Evolutionary conservation across 2,888 invertebrate species (phyloP).

Genomic region (Carabus problematicus): DNA sequence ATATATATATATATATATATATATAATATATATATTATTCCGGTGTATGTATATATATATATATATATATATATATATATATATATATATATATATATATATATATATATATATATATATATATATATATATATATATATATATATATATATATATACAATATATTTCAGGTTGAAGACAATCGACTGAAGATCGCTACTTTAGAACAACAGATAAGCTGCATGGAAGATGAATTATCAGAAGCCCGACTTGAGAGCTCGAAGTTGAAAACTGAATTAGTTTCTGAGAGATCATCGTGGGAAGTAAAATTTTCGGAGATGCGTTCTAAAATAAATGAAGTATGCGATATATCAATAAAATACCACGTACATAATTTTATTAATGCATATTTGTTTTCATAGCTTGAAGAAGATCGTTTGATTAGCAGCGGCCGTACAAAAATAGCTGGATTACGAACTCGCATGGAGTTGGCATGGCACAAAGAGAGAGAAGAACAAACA

Average conservation of each 20-base stretch:
- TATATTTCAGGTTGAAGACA: slow-evolving; percentile 70
- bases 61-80: too few species aligned
- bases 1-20: too few species aligned
- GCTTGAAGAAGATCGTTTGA: slow-evolving; percentile 86
- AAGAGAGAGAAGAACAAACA: slow-evolving; percentile 91
- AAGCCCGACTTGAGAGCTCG: slow-evolving; percentile 80
- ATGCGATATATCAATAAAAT: too few species aligned
- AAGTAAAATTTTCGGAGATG: slow-evolving; percentile 87
- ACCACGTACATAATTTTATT: background rate
- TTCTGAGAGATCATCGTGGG: slow-evolving; percentile 84
- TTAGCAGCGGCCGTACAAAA: slow-evolving; percentile 83
- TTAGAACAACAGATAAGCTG: slow-evolving; percentile 85
- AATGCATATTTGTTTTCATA: slow-evolving; percentile 52
- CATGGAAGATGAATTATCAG: slow-evolving; percentile 88
- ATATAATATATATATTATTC: too few species aligned
- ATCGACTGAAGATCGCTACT: slow-evolving; percentile 72
- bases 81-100: too few species aligned
- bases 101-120: too few species aligned
- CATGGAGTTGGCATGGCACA: slow-evolving; percentile 93
- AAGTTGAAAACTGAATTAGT: slow-evolving; percentile 88
- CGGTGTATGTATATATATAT: too few species aligned
- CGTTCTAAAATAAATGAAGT: slow-evolving; percentile 87
- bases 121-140: too few species aligned
- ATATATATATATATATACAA: too few species aligned
- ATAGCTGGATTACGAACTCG: slow-evolving; percentile 86